Evolutionary conservation across 2,888 invertebrate species (phyloP), one percentile per base, ranked within the genome.

Genomic region (Chymomyza amoena): DNA sequence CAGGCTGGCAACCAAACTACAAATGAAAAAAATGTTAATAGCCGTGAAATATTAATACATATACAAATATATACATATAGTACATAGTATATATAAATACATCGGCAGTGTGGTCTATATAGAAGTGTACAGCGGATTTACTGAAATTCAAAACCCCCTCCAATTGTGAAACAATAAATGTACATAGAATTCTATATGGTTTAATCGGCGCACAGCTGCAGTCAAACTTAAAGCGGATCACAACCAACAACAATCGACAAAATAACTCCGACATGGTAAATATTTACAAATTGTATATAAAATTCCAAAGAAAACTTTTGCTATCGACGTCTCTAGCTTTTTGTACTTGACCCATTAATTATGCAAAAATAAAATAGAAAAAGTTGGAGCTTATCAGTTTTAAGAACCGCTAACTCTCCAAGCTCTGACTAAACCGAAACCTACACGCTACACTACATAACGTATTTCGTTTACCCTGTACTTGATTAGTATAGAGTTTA

Each of bases 271-370:
- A 54, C 13, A 54, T 54, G 20, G 54, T 18, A 54, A 54, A 54
- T 36, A 32, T 76, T 70, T 61, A 32, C 25, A 77, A 65, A 56
- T 25, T 32, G 36, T 45, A 45, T 13, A 45, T 45, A 13, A 45
- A 13, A 13, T 45, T 45, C 13, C 39, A 45, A 45, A 13, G 39
- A 13, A 13, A 45, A 13, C 13, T 10, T 15, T 45, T 45, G 39
- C 39, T 45, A 45, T 45, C 39, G 39, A 45, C 13, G 6, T 28
- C 16, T 54, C 59, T 60, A 66, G 18, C 18, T 45, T 50, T 57
- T 60, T 73, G 81, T 77, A 83, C 84, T 84, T 84, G 84, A 84
- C 84, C 84, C 83, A 87, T 73, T 81, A 82, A 82, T 74, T 76
- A 79, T 75, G 68, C 80, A 52, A 68, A 73, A 66, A 56, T 54